These are phyloP conservation scores for Meteorus sp. DNA, from an alignment of 1,140 invertebrate species.

Conservation along the genomic window DNA sequence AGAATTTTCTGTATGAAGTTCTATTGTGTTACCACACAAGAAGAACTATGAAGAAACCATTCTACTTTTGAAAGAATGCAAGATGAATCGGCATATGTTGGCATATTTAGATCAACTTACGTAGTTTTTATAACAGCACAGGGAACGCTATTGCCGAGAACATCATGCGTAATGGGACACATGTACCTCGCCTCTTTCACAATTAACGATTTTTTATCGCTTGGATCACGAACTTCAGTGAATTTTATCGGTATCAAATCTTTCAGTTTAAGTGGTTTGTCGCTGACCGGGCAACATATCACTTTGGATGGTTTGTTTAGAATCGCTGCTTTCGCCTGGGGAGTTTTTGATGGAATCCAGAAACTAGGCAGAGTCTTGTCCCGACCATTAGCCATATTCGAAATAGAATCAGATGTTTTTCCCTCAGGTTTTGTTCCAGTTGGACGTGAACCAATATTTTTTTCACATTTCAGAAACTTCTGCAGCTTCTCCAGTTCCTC, in stretches of 20 bases:
- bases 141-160: constrained; percentile 91
- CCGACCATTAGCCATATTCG: constrained; percentile 71
- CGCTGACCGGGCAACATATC: constrained; percentile 94
- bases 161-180: constrained; percentile 96
- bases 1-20: no score
- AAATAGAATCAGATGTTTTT: constrained; percentile 67
- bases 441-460: constrained; percentile 63
- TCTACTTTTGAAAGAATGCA: constrained; percentile 18
- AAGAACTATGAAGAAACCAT: neutral
- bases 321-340: constrained; percentile 72
- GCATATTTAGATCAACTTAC: constrained; percentile 70
- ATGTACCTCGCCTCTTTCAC: constrained; percentile 90
- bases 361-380: constrained; percentile 89
- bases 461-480: constrained; percentile 78
- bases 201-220: constrained; percentile 80
- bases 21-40: constrained; percentile 17
- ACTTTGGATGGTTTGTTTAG: constrained; percentile 86
- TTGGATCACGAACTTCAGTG: constrained; percentile 83
- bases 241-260: constrained; percentile 95
- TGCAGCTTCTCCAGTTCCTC: constrained; percentile 72
- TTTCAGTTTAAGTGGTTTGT: constrained; percentile 85
- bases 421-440: constrained; percentile 27
- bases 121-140: constrained; percentile 90
- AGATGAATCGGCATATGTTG: no score
- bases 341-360: constrained; percentile 96